A percentile compares a stretch with the other conserved stretches of the same genome.
Conservation (phyloP, 2,888 invertebrate species). For the Hybos culiciformis region DNA sequence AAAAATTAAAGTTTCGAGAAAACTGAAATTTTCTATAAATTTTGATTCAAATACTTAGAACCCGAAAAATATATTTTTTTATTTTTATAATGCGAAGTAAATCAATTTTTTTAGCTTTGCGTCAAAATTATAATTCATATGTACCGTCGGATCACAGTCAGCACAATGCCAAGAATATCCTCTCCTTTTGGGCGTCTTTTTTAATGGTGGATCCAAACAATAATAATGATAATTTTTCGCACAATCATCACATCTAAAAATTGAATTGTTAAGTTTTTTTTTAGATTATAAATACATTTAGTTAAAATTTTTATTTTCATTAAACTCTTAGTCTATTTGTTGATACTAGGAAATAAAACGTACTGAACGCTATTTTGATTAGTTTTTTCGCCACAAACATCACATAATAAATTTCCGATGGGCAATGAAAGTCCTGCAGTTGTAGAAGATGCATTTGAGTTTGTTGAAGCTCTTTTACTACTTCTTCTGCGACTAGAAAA, state of each 20-base stretch:
- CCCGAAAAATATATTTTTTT: too few relatives aligned
- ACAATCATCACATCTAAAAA: conserved; percentile 77
- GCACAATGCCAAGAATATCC: conserved; percentile 95
- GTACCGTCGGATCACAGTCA: conserved; percentile 83
- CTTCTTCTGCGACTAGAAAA: conserved; percentile 1
- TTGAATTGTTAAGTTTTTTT: background rate
- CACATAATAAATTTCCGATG: background rate
- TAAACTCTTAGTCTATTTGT: background rate
- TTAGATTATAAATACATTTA: background rate
- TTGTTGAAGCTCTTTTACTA: background rate
- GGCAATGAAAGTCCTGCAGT: background rate
- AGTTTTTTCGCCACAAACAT: conserved; percentile 5
- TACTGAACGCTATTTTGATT: conserved; percentile 14
- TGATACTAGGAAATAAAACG: background rate
- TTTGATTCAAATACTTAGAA: too few relatives aligned
- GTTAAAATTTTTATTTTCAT: background rate
- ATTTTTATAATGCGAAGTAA: too few relatives aligned
- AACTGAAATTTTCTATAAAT: too few relatives aligned
- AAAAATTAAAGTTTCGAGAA: too few relatives aligned
- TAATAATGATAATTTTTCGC: conserved; percentile 80
- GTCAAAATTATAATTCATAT: too few relatives aligned
- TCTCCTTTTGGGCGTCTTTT: conserved; percentile 83
- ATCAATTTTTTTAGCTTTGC: too few relatives aligned
- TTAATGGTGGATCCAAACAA: conserved; percentile 85
- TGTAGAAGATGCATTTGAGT: conserved; percentile 2